Evolutionary conservation across 2,113 vertebrate species (phyloP).

Genomic region (Meriones unguiculatus): DNA sequence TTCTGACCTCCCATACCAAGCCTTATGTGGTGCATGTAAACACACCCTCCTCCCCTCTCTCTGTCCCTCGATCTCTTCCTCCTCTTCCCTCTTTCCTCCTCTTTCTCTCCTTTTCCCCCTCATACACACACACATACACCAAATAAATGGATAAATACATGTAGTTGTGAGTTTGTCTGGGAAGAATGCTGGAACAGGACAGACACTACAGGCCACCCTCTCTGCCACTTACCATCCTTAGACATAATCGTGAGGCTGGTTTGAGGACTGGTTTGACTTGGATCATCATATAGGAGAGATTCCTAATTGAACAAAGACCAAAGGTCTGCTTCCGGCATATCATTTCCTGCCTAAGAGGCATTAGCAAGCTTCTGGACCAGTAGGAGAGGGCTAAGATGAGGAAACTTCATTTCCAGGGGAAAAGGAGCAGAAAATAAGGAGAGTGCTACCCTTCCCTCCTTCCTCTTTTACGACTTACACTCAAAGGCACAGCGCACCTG

Average conservation of each 20-base stretch:
- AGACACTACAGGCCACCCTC: accelerated
- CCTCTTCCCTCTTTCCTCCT: neutral
- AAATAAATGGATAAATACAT: no score
- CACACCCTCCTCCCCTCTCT: neutral
- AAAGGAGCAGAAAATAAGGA: no score
- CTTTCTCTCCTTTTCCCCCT: no score
- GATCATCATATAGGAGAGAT: neutral
- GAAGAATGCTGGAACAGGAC: neutral
- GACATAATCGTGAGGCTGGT: neutral
- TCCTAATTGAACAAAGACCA: neutral
- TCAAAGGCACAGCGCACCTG: neutral
- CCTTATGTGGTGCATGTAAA: neutral
- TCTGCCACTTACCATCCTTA: neutral
- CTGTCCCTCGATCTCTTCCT: neutral
- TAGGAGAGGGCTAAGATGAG: accelerated
- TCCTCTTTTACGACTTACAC: neutral
- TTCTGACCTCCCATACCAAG: neutral
- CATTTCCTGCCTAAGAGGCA: neutral
- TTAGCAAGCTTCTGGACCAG: neutral
- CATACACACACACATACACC: neutral
- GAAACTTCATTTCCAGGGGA: no score
- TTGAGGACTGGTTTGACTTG: neutral
- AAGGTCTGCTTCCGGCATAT: neutral
- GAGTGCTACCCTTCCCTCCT: no score
- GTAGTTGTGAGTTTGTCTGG: no score